Base-by-base conservation (phyloP, 2,888 invertebrate species). In the Priocnemis perturbator region DNA sequence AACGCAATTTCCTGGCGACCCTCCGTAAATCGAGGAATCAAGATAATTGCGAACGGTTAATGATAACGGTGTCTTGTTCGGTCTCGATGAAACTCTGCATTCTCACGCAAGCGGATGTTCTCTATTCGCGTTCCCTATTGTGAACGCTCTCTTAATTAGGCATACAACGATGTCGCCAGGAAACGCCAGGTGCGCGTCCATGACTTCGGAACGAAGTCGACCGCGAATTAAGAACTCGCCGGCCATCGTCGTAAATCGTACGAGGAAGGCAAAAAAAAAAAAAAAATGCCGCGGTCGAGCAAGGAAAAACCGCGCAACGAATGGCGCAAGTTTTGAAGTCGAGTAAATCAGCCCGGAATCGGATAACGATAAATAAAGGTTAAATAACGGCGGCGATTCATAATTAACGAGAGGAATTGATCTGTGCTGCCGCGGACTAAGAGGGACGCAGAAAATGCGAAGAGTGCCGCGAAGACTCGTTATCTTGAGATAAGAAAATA, bases 331-430 rank as follows among this genome's bases (percentile, higher is more conserved):
- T 79, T 79, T 76, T 76, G 67, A 59, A 65, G 71, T 59, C 66
- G 19, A 19, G 76, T 79, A 77, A 79, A 79, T 79, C 79, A 79
- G 78, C 53, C 23, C 69, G 72, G n/a, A 67, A 71, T 76, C 69
- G 76, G 66, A 71, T 72, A 69, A 74, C 77, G 71, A 76, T 74
- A 76, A 76, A 79, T 74, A 79, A 79, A 73, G 67, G 69, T 76
- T 76, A 37, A 77, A 79, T 76, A 74, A 79, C 79, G 68, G 62
- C 56, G 45, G 71, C 69, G 79, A 79, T 79, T 79, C 79, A 79
- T 79, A 79, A 79, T 79, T 79, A 79, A 79, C 53, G 74, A 72
- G 78, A 45, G 44, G 64, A 64, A 50, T 64, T 65, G 58, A 67
- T 56, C 59, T 68, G 17, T 5, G n/a, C 3, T 50, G 17, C 17